Base-by-base conservation (phyloP, 2,113 vertebrate species). In the Sorex fumeus region DNA sequence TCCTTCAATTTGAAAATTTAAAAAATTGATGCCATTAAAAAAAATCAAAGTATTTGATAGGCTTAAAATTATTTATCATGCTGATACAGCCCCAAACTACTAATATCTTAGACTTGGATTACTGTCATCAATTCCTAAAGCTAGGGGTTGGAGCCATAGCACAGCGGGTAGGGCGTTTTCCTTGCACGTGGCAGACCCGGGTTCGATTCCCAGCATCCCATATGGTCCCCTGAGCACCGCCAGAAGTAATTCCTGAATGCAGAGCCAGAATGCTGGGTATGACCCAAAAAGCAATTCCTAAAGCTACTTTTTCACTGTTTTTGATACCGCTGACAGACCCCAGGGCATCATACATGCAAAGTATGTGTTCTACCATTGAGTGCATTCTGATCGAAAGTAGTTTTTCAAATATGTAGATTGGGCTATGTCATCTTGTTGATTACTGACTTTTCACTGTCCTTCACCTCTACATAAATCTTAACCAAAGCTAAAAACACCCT, bases 41-140 rank as follows among this genome's bases (percentile, higher is more conserved):
- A 72, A 82, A 36, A 34, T 32, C 9, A 60, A 53, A 88, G 23
- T 36, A 78, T 67, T 36, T 66, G 57, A 76, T 50, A 81, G 6
- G 25, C 70, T 91, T 86, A 87, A 71, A 11, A 85, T 27, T 34
- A 72, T 64, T 18, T 66, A 57, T 36, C 57, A 86, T 47, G 40
- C 32, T 34, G 40, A 78, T n/a, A 34, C 0, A 90, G 30, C 25
- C 64, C 1, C 13, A 93, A 71, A n/a, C 32, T 47, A 86, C 28
- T 77, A 57, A 16, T 57, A 57, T 16, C 53, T 18, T 18, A 57
- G 53, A 19, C 53, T 57, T 57, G 3, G 8, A 60, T n/a, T 8
- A 53, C 32, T 11, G 62, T 8, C 27, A 32, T 4, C 30, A 28
- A 10, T 30, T 88, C 13, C 50, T 60, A 88, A n/a, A 53, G 18